phyloP scores from a whole-genome alignment of 2,113 vertebrate species.

The Cairina moschata region DNA sequence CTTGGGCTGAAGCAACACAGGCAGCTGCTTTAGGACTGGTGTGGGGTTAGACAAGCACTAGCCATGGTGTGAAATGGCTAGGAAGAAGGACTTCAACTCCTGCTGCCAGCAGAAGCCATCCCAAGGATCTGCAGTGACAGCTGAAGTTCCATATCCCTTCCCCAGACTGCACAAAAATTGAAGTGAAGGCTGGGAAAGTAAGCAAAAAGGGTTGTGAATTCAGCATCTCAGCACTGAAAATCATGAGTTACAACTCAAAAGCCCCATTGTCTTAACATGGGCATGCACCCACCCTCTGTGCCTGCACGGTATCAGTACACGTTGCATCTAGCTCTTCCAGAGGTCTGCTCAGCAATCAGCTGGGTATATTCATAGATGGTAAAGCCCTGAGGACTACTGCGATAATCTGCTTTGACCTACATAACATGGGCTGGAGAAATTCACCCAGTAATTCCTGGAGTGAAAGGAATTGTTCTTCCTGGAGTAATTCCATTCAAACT shows the following conservation, averaged over 20 bases:
- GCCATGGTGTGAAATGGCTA: not conserved
- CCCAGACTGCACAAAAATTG: not conserved
- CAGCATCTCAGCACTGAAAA: not conserved
- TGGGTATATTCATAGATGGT: constrained; percentile 58
- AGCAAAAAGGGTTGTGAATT: not conserved
- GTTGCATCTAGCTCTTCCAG: not conserved
- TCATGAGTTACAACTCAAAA: not conserved
- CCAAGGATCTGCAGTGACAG: not conserved
- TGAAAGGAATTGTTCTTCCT: constrained; percentile 41
- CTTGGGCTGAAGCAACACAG: not conserved
- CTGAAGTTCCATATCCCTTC: not conserved
- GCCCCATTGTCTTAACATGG: not conserved
- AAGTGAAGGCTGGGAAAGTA: not conserved
- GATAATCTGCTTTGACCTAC: constrained; percentile 62
- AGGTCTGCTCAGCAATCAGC: constrained; percentile 39
- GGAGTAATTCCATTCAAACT: constrained; percentile 28
- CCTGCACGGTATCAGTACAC: not conserved
- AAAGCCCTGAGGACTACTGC: constrained; percentile 27
- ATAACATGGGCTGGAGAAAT: constrained; percentile 51
- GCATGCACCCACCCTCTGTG: not conserved
- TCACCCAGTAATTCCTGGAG: constrained; percentile 53
- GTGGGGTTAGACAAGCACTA: not conserved
- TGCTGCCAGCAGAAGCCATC: not conserved
- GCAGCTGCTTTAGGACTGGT: not conserved
- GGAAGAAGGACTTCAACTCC: not conserved